These are phyloP conservation scores for Drosophila willistoni DNA, from an alignment of 1,140 invertebrate genomes.

Conservation along the genomic window DNA sequence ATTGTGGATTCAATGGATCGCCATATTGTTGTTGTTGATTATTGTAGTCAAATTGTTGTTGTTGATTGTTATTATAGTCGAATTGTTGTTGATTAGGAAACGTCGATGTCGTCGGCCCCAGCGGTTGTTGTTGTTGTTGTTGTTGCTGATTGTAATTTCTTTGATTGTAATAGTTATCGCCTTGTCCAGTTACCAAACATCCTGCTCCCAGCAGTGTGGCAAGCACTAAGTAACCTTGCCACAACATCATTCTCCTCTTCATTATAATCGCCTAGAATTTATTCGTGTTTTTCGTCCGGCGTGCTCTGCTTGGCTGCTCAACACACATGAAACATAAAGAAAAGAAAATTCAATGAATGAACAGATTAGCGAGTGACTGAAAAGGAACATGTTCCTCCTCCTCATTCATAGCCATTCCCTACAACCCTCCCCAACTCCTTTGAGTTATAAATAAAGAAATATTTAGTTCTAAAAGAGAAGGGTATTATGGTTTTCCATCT, in stretches of 20 bases:
- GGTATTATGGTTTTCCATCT: not conserved
- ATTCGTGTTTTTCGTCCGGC: not conserved
- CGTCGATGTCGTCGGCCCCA: constrained; percentile 38
- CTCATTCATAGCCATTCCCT: no score
- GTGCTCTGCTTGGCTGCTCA: constrained; percentile 25
- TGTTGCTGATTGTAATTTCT: constrained; percentile 36
- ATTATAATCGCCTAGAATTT: not conserved
- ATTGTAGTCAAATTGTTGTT: constrained; percentile 33
- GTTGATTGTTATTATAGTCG: constrained; percentile 27
- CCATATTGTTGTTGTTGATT: constrained; percentile 27
- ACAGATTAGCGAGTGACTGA: constrained; percentile 18
- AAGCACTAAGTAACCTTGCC: constrained; percentile 58
- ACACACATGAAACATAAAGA: constrained; percentile 16
- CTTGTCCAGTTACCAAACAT: constrained; percentile 43
- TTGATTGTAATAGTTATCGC: constrained; percentile 60
- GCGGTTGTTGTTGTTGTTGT: constrained; percentile 32
- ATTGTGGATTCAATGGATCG: constrained; percentile 12
- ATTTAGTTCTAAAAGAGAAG: not conserved
- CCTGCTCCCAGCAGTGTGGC: constrained; percentile 20
- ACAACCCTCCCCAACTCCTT: not conserved
- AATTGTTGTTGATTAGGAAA: constrained; percentile 34
- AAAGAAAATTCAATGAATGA: constrained; percentile 50
- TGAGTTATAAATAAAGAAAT: constrained; percentile 16
- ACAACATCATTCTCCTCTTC: constrained; percentile 45
- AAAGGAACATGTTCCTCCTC: not conserved